Evolutionary conservation across 2,113 vertebrate genomes (phyloP).

Genomic region (Craseonycteris thonglongyai): DNA sequence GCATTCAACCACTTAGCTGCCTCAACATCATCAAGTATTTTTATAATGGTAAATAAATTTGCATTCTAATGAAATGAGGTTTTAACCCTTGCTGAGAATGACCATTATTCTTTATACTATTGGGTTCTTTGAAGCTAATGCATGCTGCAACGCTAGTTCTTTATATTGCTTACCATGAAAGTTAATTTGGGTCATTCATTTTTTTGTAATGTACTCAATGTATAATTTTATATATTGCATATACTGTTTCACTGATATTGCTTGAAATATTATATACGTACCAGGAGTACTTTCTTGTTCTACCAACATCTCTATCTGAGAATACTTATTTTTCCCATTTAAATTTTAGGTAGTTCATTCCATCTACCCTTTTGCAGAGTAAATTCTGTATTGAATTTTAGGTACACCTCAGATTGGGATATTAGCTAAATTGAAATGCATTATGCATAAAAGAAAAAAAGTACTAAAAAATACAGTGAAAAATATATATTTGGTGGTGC

Average conservation of each 20-base stretch:
- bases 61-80: slow-evolving; percentile 7
- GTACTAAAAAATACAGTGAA: not conserved
- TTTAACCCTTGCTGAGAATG: not conserved
- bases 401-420: not conserved
- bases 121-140: not conserved
- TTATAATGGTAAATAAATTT: slow-evolving; percentile 24
- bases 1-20: no score
- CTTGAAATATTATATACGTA: not conserved
- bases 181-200: slow-evolving; percentile 6
- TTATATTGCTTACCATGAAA: not conserved
- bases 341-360: not conserved
- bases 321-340: not conserved
- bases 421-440: not conserved
- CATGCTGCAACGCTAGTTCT: not conserved
- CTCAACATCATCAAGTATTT: no score
- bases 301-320: not conserved
- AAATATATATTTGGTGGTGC: not conserved
- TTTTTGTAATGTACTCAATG: not conserved
- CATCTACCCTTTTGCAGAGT: not conserved
- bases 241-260: not conserved
- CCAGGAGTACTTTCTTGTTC: not conserved
- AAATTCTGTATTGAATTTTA: not conserved
- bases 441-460: not conserved
- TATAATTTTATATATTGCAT: not conserved
- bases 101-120: not conserved